phyloP scores from a whole-genome alignment of 2,888 invertebrate species.

The Erebia epiphron region DNA sequence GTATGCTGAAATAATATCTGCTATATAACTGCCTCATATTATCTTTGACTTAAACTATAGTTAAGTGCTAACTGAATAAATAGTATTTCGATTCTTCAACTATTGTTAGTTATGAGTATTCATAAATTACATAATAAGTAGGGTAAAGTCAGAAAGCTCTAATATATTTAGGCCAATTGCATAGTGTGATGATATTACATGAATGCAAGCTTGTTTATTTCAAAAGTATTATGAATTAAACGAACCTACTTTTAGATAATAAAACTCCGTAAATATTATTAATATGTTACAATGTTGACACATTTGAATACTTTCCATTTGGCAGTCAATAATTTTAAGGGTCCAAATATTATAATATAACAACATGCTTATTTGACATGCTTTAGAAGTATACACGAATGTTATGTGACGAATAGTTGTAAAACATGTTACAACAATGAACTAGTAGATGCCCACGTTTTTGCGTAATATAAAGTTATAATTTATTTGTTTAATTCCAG shows the following conservation, averaged over 20 bases:
- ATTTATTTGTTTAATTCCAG: background rate
- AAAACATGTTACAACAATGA: background rate
- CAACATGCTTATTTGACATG: background rate
- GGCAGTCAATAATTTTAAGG: conserved; percentile 72
- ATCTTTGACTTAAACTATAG: conserved; percentile 30
- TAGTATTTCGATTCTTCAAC: conserved; percentile 29
- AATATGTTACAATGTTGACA: conserved; percentile 50
- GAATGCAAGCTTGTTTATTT: background rate
- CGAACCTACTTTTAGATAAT: background rate
- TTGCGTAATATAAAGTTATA: background rate
- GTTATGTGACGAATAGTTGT: background rate
- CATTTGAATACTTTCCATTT: conserved; percentile 70
- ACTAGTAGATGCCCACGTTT: background rate
- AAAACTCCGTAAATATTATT: background rate
- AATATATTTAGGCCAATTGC: conserved; percentile 32
- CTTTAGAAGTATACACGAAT: background rate
- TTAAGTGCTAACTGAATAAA: conserved; percentile 38
- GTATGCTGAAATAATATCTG: conserved; percentile 24
- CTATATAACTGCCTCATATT: conserved; percentile 36
- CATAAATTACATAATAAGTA: conserved; percentile 21
- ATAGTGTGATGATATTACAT: conserved; percentile 12
- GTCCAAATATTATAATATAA: background rate
- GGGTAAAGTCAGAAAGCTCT: conserved; percentile 9
- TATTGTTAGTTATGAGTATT: conserved; percentile 38
- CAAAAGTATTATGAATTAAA: background rate